phyloP scores from a whole-genome alignment of 2,797 vertebrate species.

The Austrolebias charrua region DNA sequence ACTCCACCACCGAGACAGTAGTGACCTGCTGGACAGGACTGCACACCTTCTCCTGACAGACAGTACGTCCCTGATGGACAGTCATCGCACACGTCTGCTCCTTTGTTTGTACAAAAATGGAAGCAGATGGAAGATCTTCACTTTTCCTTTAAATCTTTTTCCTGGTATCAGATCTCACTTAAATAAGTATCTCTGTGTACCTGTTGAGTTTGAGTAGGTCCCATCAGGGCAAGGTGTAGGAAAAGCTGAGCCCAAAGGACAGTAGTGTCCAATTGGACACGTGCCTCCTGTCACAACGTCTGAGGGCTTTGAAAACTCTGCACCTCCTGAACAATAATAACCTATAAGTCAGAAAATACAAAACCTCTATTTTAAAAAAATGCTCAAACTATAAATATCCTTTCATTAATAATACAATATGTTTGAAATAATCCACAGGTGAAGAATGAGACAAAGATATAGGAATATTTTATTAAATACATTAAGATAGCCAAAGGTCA shows the following conservation, averaged over 20 bases:
- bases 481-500: too few species aligned
- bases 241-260: constrained; percentile 74
- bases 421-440: too few species aligned
- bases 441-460: too few species aligned
- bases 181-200: constrained; percentile 57
- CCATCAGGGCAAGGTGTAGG: constrained; percentile 78
- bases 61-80: constrained; percentile 87
- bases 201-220: constrained; percentile 80
- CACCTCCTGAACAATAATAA: constrained; percentile 83
- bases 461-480: too few species aligned
- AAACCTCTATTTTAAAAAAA: neutral
- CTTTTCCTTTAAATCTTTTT: neutral
- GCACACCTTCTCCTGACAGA: constrained; percentile 75
- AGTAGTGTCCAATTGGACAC: constrained; percentile 81
- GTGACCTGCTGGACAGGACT: constrained; percentile 80
- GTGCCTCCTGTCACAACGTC: constrained; percentile 78
- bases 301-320: constrained; percentile 72
- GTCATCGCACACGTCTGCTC: constrained; percentile 75
- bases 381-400: neutral
- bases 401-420: neutral
- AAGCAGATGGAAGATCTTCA: too few species aligned
- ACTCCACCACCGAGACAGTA: constrained; percentile 82
- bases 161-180: neutral
- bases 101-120: constrained; percentile 51
- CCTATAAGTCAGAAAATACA: constrained; percentile 69